phyloP scores from a whole-genome alignment of 2,888 invertebrate species.

The Clunio marinus region DNA sequence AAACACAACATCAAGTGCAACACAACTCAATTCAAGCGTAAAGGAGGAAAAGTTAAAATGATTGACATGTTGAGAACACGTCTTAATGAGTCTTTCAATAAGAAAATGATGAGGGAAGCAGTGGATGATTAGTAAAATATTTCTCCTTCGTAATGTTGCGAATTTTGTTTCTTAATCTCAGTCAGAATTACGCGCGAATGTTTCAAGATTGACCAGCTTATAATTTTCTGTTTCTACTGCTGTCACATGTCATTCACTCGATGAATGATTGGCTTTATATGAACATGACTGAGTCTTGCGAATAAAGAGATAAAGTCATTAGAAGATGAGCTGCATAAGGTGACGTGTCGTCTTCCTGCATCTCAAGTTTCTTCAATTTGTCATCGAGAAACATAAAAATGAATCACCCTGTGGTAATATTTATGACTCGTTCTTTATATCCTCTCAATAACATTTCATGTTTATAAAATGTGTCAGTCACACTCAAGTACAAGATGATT shows the following conservation, averaged over 20 bases:
- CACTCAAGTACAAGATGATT: slow-evolving; percentile 25
- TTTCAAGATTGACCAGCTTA: slow-evolving; percentile 24
- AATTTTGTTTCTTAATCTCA: too few relatives aligned
- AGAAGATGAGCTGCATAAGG: slow-evolving; percentile 8
- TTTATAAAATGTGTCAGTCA: slow-evolving; percentile 33
- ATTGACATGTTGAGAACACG: slow-evolving; percentile 2
- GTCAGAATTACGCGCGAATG: neutral
- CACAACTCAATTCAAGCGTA: too few relatives aligned
- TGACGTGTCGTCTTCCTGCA: too few relatives aligned
- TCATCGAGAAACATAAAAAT: neutral
- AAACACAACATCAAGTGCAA: too few relatives aligned
- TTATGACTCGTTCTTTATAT: slow-evolving; percentile 20
- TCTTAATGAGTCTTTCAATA: neutral
- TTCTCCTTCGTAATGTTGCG: too few relatives aligned
- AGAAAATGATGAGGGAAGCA: too few relatives aligned
- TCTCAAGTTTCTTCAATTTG: neutral
- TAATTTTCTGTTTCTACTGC: neutral
- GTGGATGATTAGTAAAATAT: too few relatives aligned
- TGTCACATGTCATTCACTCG: slow-evolving; percentile 20
- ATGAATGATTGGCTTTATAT: slow-evolving; percentile 25
- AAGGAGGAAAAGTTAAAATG: too few relatives aligned
- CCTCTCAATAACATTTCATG: slow-evolving; percentile 21
- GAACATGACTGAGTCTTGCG: neutral
- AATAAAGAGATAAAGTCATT: too few relatives aligned
- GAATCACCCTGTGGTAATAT: neutral